Percentiles rank a stretch among this genome's conserved stretches.
phyloP scores from a whole-genome alignment of 1,140 invertebrate genomes.

The Nasonia giraulti region DNA sequence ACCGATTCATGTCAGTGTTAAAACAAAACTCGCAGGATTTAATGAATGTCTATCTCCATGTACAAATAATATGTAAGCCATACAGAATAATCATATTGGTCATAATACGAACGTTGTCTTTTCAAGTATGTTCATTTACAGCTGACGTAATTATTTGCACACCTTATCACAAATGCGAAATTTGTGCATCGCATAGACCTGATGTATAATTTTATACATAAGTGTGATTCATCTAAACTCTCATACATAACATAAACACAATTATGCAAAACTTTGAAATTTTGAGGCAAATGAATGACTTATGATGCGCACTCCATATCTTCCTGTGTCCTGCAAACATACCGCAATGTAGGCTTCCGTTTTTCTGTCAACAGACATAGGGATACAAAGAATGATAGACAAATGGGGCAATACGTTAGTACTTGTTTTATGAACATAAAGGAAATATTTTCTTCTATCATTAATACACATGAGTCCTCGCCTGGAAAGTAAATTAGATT shows the following conservation, averaged over 20 bases:
- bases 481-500: too few species aligned
- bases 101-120: conserved; percentile 36
- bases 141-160: neutral
- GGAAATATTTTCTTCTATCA: neutral
- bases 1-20: conserved; percentile 10
- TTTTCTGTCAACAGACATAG: neutral
- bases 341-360: conserved; percentile 18
- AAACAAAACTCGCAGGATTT: conserved; percentile 32
- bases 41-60: conserved; percentile 36
- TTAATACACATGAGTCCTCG: too few species aligned
- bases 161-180: conserved; percentile 18
- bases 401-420: neutral
- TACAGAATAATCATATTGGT: conserved; percentile 38
- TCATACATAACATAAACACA: neutral
- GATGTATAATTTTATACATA: conserved; percentile 34
- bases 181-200: conserved; percentile 14
- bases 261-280: neutral
- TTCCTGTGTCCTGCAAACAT: neutral
- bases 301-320: neutral
- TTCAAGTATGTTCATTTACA: conserved; percentile 31
- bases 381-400: neutral
- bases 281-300: neutral
- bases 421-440: neutral
- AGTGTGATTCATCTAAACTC: conserved; percentile 14
- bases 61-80: conserved; percentile 45